A percentile compares a stretch with the other conserved stretches of the same genome.
Conservation (phyloP, 2,797 vertebrate species). For the Synaphobranchus kaupii region DNA sequence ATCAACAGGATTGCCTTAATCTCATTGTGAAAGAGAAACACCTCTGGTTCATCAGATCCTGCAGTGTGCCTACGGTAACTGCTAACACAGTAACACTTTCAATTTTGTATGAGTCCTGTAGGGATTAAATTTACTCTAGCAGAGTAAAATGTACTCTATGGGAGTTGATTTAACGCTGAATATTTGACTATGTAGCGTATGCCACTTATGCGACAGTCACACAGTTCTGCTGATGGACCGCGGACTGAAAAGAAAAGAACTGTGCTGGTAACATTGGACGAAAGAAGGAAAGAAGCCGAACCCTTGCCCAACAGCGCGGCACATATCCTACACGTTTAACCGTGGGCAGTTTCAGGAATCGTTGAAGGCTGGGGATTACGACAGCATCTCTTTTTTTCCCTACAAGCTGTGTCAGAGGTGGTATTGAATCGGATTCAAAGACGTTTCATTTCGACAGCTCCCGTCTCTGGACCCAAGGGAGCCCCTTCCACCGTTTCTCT, state of each 20-base stretch:
- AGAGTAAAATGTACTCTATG: too few species aligned
- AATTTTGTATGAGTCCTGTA: too few species aligned
- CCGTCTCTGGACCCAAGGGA: not conserved
- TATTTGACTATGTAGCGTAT: too few species aligned
- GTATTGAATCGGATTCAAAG: not conserved
- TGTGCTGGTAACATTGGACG: too few species aligned
- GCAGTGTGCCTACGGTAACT: not conserved
- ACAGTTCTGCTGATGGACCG: too few species aligned
- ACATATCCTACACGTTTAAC: not conserved
- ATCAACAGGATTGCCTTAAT: not conserved
- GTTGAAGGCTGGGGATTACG: not conserved
- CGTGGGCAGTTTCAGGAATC: not conserved
- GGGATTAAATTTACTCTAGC: too few species aligned
- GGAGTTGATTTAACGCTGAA: too few species aligned
- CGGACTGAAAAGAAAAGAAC: too few species aligned
- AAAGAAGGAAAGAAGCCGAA: too few species aligned
- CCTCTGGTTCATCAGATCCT: not conserved
- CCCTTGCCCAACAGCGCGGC: too few species aligned
- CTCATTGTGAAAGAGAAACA: not conserved
- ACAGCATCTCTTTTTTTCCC: not conserved
- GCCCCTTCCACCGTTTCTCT: not conserved
- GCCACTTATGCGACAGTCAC: too few species aligned
- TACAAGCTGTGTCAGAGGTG: not conserved
- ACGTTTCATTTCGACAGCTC: not conserved
- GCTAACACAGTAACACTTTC: not conserved